Base-by-base conservation (phyloP, 1,140 invertebrate genomes). In the Tyrophagus putrescentiae region DNA sequence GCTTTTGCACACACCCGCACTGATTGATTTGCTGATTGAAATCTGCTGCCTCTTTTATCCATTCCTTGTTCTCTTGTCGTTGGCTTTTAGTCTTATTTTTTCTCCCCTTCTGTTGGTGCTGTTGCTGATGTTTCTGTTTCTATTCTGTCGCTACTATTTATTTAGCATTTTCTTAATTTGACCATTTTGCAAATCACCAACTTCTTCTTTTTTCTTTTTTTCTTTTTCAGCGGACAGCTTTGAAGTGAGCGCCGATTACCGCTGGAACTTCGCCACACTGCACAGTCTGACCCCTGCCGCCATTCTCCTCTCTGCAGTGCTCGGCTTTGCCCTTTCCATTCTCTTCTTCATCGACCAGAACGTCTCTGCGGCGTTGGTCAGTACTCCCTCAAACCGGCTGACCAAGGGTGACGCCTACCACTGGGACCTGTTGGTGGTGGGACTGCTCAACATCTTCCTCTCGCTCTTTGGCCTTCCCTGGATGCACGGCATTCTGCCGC, bases 401-500 rank as follows among this genome's bases (percentile, higher is more conserved):
- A 60, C 50, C 27, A 67, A 67, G 60, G 63, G 63, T 36, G 31
- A 56, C 13, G 56, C 52, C 13, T 65, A 65, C 28, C 61, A 66
- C 50, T 63, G 57, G 62, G 65, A 66, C 41, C 29, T 65, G 23
- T 53, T 66, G 7, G 42, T 65, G 4, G 53, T 66, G 4, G 65
- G 29, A n/a, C 62, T 82, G 3, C 72, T 82, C 41, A 82, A 82
- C 67, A 74, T 68, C 5, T 73, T 79, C 62, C 67, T 81, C 5
- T 80, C 79, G 4, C 59, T 80, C 23, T 76, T 79, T 62, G 77
- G 78, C 29, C 69, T 82, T 36, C 80, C 80, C 5, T 80, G 79
- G 79, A 77, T 82, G 71, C 75, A 78, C 64, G 77, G 76, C 3
- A 78, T 80, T 16, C 67, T 82, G 23, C 80, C 80, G 2, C 80